These are phyloP conservation scores for Pungitius pungitius DNA, from an alignment of 2,113 vertebrate genomes.

Conservation along the genomic window DNA sequence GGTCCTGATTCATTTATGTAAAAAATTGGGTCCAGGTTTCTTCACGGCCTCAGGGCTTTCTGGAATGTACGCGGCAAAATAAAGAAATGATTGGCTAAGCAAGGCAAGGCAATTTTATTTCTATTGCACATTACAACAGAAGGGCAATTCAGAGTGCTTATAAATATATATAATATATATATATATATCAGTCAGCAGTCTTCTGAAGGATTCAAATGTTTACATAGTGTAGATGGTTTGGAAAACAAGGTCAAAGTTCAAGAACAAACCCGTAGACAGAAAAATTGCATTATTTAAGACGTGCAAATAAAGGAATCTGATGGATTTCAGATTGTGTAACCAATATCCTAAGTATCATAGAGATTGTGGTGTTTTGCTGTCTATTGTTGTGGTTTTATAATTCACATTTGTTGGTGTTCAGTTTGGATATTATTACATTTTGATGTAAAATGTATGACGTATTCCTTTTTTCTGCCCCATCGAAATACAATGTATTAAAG, in stretches of 20 bases:
- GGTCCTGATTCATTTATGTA: slow-evolving; percentile 23
- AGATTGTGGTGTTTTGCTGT: not conserved
- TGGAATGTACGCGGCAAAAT: not conserved
- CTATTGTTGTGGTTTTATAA: not conserved
- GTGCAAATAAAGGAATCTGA: not conserved
- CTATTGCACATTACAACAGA: no score
- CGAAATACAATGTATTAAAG: not conserved
- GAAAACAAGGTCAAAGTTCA: not conserved
- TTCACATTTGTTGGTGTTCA: not conserved
- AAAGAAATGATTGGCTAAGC: not conserved
- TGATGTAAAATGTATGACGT: not conserved
- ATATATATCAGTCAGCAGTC: not conserved
- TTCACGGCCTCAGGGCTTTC: not conserved
- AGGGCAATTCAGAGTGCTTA: no score
- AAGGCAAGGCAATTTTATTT: no score
- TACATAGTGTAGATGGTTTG: not conserved
- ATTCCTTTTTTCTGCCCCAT: not conserved
- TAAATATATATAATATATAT: no score
- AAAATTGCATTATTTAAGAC: not conserved
- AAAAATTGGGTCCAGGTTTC: slow-evolving; percentile 24
- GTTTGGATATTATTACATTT: not conserved
- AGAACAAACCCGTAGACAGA: not conserved
- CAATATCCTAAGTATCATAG: not conserved
- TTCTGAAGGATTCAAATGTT: not conserved
- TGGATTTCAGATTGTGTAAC: not conserved